phyloP scores from a whole-genome alignment of 2,797 vertebrate genomes.

The Botia kubotai region DNA sequence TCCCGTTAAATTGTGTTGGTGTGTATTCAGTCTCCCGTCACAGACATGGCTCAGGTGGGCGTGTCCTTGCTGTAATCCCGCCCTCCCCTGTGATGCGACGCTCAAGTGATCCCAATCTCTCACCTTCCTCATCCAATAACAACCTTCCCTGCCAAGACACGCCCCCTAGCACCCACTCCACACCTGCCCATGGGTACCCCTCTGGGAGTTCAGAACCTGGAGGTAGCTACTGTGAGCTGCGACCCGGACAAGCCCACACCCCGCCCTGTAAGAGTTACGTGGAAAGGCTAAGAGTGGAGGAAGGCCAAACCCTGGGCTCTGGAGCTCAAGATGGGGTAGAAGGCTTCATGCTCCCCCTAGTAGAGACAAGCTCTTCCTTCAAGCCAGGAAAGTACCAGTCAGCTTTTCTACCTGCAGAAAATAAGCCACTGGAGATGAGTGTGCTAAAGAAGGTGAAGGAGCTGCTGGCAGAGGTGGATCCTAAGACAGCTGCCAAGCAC shows the following conservation, averaged over 20 bases:
- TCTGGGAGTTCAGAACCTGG: conserved; percentile 80
- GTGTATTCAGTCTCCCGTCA: conserved; percentile 84
- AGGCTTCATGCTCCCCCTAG: conserved; percentile 80
- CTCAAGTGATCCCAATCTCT: conserved; percentile 93
- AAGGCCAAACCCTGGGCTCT: conserved; percentile 55
- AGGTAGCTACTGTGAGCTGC: conserved; percentile 93
- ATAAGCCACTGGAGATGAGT: conserved; percentile 94
- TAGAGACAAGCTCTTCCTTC: conserved; percentile 89
- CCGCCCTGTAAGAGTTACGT: conserved; percentile 87
- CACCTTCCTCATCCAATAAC: conserved; percentile 78
- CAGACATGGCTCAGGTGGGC: conserved; percentile 80
- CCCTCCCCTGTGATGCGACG: conserved; percentile 87
- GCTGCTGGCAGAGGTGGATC: conserved; percentile 90
- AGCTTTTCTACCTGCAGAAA: conserved; percentile 89
- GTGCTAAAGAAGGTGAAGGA: conserved; percentile 96
- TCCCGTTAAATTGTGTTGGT: conserved; percentile 58
- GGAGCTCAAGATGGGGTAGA: conserved; percentile 61
- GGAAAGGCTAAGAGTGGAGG: conserved; percentile 86
- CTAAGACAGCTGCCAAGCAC: conserved; percentile 89
- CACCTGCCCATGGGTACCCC: conserved; percentile 81
- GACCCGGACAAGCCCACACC: conserved; percentile 81
- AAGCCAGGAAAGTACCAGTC: conserved; percentile 84
- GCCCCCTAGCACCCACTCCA: conserved; percentile 77
- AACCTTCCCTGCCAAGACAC: conserved; percentile 71
- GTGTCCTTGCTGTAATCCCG: conserved; percentile 75